These are phyloP conservation scores for Petrocephalus microphthalmus DNA, from an alignment of 2,113 vertebrate species.

Conservation along the genomic window DNA sequence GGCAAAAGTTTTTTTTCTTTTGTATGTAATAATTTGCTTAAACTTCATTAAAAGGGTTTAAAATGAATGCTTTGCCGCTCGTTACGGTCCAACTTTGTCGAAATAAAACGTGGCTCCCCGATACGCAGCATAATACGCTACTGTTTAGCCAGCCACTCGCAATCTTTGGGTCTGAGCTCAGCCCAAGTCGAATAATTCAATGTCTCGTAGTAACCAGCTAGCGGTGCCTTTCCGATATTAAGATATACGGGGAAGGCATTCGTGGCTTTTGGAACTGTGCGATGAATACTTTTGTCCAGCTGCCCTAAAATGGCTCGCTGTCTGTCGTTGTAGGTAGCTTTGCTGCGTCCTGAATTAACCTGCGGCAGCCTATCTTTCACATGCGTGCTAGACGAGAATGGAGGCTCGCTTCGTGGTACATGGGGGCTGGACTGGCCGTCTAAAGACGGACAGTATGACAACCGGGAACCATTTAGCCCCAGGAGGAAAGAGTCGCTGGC, in stretches of 20 bases:
- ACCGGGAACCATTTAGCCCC: not conserved
- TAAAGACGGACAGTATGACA: not conserved
- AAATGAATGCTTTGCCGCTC: not conserved
- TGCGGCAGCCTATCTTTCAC: not conserved
- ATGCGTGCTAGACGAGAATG: not conserved
- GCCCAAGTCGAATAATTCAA: not conserved
- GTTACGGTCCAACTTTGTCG: not conserved
- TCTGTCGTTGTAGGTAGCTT: not conserved
- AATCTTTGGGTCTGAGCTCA: not conserved
- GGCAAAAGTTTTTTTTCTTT: not conserved
- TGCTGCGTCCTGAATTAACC: not conserved
- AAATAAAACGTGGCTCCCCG: not conserved
- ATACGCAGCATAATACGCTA: not conserved
- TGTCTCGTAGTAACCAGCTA: not conserved
- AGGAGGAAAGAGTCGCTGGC: not conserved
- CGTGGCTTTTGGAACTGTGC: not conserved
- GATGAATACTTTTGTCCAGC: not conserved
- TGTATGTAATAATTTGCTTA: not conserved
- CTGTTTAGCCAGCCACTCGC: not conserved
- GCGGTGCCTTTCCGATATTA: not conserved
- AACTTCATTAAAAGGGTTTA: not conserved
- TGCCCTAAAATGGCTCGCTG: constrained; percentile 7
- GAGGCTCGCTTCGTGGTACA: not conserved
- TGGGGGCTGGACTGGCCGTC: not conserved
- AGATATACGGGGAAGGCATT: not conserved